phyloP scores from a whole-genome alignment of 2,797 vertebrate genomes.

The Neopelma chrysocephalum region DNA sequence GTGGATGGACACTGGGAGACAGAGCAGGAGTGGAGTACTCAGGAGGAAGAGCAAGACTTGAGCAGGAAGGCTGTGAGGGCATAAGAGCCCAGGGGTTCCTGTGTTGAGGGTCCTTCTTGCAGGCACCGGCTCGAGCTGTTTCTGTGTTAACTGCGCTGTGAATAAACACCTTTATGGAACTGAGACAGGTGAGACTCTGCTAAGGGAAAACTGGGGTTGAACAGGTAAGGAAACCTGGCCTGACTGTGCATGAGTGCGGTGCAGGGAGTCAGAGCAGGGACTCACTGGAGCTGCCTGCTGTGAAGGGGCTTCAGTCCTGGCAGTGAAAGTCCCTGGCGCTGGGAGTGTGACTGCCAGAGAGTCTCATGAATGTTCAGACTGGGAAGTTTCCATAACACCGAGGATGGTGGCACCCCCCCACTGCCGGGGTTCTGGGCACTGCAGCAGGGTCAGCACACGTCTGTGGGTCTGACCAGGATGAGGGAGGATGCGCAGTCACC shows the following conservation, averaged over 20 bases:
- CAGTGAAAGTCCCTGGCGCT: not conserved
- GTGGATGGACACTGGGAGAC: not conserved
- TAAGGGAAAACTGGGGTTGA: not conserved
- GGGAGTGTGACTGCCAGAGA: not conserved
- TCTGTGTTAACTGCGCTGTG: not conserved
- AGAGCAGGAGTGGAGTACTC: not conserved
- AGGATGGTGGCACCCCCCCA: not conserved
- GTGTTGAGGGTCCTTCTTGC: not conserved
- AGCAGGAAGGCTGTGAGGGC: not conserved
- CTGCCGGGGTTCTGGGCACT: fast-evolving
- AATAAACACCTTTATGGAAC: not conserved
- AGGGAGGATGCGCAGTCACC: constrained; percentile 26
- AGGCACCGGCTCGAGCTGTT: not conserved
- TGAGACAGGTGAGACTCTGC: not conserved
- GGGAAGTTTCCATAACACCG: not conserved
- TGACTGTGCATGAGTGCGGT: not conserved
- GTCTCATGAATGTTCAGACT: no score
- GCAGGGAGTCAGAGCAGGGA: not conserved
- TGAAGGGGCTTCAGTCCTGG: not conserved
- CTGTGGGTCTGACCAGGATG: constrained; percentile 60
- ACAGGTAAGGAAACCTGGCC: not conserved
- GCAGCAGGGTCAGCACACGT: not conserved
- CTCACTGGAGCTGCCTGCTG: not conserved
- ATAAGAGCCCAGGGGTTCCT: not conserved
- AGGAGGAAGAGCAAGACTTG: not conserved